Evolutionary conservation across 1,140 invertebrate genomes (phyloP).

Genomic region (Drosophila prosaltans): DNA sequence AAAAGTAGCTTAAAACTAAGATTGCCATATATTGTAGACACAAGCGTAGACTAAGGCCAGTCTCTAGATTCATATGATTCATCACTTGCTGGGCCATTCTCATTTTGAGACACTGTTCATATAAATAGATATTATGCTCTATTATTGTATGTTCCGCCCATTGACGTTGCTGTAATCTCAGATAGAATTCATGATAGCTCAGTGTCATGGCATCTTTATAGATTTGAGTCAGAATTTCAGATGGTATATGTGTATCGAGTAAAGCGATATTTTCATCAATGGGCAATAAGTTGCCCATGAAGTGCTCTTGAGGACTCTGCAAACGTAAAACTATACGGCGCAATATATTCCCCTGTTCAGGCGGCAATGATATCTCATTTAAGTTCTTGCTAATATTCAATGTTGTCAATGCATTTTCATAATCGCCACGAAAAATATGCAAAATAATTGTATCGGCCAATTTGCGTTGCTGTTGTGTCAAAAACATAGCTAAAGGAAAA

Average conservation of each 20-base stretch:
- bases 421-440: not conserved
- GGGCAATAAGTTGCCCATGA: not conserved
- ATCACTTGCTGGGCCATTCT: conserved; percentile 26
- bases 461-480: not conserved
- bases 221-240: conserved; percentile 4
- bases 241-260: conserved; percentile 31
- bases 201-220: conserved; percentile 24
- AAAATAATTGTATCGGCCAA: not conserved
- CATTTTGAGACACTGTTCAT: conserved; percentile 34
- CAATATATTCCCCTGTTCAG: conserved; percentile 19
- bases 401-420: not conserved
- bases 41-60: not conserved
- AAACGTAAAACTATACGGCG: conserved; percentile 1
- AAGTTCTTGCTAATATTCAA: not conserved
- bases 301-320: not conserved
- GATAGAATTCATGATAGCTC: conserved; percentile 12
- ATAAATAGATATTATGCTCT: conserved; percentile 27
- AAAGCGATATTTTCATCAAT: not conserved
- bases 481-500: not conserved
- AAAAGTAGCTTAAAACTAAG: conserved; percentile 28
- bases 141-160: conserved; percentile 41
- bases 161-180: conserved; percentile 33
- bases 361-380: not conserved
- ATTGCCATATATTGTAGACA: conserved; percentile 16
- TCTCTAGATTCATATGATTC: not conserved